Percentiles rank a stretch among this genome's conserved stretches.
Evolutionary conservation across 2,797 vertebrate genomes (phyloP).

Genomic region (Hypotaenidia philippensis): DNA sequence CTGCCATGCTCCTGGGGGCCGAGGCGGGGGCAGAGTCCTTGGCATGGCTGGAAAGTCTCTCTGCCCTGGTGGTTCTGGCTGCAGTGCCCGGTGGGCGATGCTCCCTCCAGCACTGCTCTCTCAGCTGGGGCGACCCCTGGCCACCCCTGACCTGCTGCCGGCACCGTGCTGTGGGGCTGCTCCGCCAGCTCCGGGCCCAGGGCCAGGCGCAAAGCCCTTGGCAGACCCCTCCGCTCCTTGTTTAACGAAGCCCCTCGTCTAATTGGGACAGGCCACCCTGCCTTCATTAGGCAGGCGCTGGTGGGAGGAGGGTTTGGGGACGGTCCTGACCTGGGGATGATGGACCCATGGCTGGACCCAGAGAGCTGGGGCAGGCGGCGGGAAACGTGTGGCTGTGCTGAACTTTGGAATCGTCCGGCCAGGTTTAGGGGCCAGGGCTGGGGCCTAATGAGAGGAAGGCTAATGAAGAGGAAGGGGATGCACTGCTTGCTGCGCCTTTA

Average conservation of each 20-base stretch:
- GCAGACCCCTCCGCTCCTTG: conserved; percentile 43
- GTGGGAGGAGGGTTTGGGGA: background rate
- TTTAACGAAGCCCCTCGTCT: conserved; percentile 62
- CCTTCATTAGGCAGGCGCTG: conserved; percentile 43
- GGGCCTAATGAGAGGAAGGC: background rate
- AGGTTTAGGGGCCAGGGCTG: background rate
- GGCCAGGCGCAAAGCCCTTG: conserved; percentile 58
- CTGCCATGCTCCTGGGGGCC: rapidly evolving
- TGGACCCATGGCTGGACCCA: background rate
- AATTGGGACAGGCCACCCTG: conserved; percentile 64
- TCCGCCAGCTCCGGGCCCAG: conserved; percentile 1
- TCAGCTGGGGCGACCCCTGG: background rate
- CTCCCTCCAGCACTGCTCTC: background rate
- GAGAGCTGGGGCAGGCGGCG: background rate
- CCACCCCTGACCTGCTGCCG: background rate
- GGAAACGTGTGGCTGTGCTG: background rate
- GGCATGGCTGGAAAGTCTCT: rapidly evolving
- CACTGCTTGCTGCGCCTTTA: conserved; percentile 49
- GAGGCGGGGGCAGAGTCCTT: background rate
- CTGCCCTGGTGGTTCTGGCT: background rate
- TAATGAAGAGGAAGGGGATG: conserved; percentile 16
- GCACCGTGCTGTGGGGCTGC: conserved; percentile 3
- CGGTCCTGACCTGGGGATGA: background rate
- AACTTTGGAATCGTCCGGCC: rapidly evolving
- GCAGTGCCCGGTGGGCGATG: background rate